Evolutionary conservation across 2,113 vertebrate species (phyloP).

Genomic region (Corvus cornix): DNA sequence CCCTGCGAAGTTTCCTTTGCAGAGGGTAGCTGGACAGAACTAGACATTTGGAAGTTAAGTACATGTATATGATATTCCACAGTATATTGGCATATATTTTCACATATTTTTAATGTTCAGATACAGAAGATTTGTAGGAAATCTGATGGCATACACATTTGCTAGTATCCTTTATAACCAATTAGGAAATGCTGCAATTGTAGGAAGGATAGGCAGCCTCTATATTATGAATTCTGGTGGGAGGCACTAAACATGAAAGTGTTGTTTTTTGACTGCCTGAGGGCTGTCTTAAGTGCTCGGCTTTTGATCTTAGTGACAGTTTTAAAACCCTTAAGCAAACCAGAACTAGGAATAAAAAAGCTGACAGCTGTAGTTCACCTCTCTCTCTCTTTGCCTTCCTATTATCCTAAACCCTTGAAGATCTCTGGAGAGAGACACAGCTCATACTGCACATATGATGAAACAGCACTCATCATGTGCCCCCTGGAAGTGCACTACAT

Average conservation of each 20-base stretch:
- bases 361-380: conserved; percentile 42
- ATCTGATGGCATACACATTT: neutral
- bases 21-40: neutral
- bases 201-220: neutral
- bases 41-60: neutral
- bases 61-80: neutral
- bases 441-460: neutral
- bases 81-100: neutral
- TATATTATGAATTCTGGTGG: conserved; percentile 40
- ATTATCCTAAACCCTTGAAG: conserved; percentile 39
- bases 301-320: conserved; percentile 69
- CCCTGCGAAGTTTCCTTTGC: neutral
- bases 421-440: conserved; percentile 1
- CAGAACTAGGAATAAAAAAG: conserved; percentile 61
- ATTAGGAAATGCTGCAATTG: neutral
- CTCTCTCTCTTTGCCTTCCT: neutral
- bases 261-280: conserved; percentile 23
- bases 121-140: neutral
- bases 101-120: neutral
- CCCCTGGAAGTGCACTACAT: neutral
- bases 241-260: conserved; percentile 51
- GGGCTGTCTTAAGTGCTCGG: conserved; percentile 46
- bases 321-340: conserved; percentile 68
- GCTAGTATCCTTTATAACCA: neutral
- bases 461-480: neutral